Base-by-base conservation (phyloP, 2,888 invertebrate genomes). In the Operophtera brumata region DNA sequence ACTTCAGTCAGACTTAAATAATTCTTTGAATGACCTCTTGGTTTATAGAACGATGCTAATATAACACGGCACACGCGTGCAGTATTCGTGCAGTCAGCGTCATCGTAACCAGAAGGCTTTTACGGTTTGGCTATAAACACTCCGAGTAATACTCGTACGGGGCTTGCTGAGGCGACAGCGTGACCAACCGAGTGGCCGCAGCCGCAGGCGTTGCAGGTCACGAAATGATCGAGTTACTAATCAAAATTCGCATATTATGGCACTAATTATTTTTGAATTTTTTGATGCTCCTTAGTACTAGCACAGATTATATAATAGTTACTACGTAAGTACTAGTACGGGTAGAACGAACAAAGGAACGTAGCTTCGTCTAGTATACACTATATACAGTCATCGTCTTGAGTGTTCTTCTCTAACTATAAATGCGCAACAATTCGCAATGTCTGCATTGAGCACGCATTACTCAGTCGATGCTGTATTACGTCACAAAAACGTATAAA, bases 401-500 rank as follows among this genome's bases (percentile, higher is more conserved):
- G 30, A 20, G 28, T 28, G n/a, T 9, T 20, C 13, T n/a, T n/a
- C n/a, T n/a, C n/a, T n/a, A 1, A 26, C 26, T 32, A 26, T 34
- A 44, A 44, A 47, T 40, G 41, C 41, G 42, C 25, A 47, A 14
- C 20, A 43, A 32, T 25, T 54, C 37, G 41, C 45, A 14, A 12
- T 44, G 8, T 20, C 35, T 48, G 26, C 41, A 37, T 12, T n/a
- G 20, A 28, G 46, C 12, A 12, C 13, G 46, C 11, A 13, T 28
- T 39, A 14, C 45, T 20, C 28, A 45, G 51, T 48, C 35, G 40
- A 3, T 20, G 20, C 20, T 49, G 14, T 25, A 39, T 57, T 60
- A 51, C 60, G 50, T 64, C 53, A 59, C 35, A 42, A 47, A 43
- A 57, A 54, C 49, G 11, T 45, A 56, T 62, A 64, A 59, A 60